These are phyloP conservation scores for Melitaea cinxia DNA, from an alignment of 1,140 invertebrate genomes.

Conservation along the genomic window DNA sequence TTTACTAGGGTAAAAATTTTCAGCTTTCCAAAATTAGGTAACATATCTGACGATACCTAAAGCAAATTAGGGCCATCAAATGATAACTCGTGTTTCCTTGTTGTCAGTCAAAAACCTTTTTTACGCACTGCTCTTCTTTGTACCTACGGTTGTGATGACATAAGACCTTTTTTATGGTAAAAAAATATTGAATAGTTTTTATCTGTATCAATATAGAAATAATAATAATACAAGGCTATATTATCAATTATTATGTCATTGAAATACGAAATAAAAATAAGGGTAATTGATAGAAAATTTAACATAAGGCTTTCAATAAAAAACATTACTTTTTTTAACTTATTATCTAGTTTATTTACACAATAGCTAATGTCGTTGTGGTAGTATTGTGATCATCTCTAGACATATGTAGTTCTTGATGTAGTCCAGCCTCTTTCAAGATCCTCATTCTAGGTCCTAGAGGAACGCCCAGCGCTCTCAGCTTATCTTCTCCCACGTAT, in stretches of 20 bases:
- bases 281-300: background rate
- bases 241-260: background rate
- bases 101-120: no score
- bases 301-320: background rate
- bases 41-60: no score
- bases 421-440: conserved; percentile 92
- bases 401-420: conserved; percentile 61
- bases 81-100: no score
- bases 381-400: conserved; percentile 65
- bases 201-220: no score
- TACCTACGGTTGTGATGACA: no score
- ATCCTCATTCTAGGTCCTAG: conserved; percentile 94
- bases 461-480: conserved; percentile 94
- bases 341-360: conserved; percentile 36
- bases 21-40: no score
- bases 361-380: conserved; percentile 71
- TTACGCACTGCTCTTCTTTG: no score
- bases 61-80: no score
- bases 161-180: no score
- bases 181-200: no score
- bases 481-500: conserved; percentile 93
- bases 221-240: no score
- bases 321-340: background rate
- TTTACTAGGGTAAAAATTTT: no score
- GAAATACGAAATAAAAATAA: background rate